phyloP scores from a whole-genome alignment of 2,113 vertebrate genomes.

The Nestor notabilis region DNA sequence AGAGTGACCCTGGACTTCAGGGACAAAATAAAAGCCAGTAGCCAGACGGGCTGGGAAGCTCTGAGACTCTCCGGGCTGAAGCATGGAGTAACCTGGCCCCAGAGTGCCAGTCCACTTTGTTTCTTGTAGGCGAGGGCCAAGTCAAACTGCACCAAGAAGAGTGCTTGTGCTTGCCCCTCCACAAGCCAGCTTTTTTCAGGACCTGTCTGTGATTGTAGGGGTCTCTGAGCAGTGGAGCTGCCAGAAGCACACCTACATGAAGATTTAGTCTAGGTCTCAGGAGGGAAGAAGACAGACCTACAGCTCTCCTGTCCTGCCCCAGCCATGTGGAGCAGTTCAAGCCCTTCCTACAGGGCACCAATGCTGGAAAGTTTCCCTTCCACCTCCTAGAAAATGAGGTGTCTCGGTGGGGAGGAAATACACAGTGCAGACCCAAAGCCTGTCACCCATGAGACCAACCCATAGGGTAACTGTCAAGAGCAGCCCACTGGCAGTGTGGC shows the following conservation, averaged over 20 bases:
- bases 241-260: background rate
- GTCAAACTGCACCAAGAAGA: background rate
- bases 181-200: background rate
- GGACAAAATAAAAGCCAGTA: background rate
- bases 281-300: background rate
- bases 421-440: background rate
- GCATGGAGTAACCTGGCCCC: background rate
- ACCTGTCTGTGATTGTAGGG: rapidly evolving
- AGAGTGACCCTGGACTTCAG: background rate
- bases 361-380: background rate
- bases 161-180: background rate
- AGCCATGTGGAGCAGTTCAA: rapidly evolving
- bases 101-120: background rate
- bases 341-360: background rate
- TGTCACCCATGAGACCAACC: background rate
- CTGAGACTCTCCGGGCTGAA: background rate
- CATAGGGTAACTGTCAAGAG: rapidly evolving
- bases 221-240: background rate
- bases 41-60: background rate
- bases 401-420: background rate
- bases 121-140: background rate
- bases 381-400: background rate
- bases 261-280: background rate
- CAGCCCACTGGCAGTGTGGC: rapidly evolving
- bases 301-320: background rate